Percentiles rank a stretch among this genome's conserved stretches.
phyloP scores from a whole-genome alignment of 2,113 vertebrate species.

The Gobio gobio region DNA sequence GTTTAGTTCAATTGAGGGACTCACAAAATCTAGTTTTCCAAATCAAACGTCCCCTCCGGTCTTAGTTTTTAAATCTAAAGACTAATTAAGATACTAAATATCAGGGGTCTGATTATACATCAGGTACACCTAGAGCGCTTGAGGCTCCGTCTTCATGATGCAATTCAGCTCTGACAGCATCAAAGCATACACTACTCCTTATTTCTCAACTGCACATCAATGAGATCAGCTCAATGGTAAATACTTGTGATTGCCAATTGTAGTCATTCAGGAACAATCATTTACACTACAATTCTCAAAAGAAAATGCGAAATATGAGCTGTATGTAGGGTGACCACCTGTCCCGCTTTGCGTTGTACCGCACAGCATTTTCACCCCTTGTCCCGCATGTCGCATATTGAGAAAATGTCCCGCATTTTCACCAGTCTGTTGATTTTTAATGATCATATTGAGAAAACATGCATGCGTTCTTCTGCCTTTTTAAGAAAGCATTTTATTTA shows the following conservation, averaged over 20 bases:
- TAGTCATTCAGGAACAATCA: background rate
- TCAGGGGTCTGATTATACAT: constrained; percentile 53
- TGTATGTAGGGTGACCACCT: too few relatives aligned
- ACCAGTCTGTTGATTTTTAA: too few relatives aligned
- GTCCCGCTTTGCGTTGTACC: too few relatives aligned
- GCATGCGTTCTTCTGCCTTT: too few relatives aligned
- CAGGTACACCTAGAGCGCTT: constrained; percentile 30
- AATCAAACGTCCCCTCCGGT: constrained; percentile 44
- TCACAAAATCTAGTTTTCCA: constrained; percentile 13
- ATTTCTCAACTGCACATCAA: background rate
- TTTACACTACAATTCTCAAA: constrained; percentile 12
- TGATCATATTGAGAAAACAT: too few relatives aligned
- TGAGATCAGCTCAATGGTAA: background rate
- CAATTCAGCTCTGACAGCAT: constrained; percentile 21
- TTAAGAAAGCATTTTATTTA: too few relatives aligned
- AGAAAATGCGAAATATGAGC: background rate
- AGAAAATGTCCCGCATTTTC: too few relatives aligned
- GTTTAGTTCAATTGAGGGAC: constrained; percentile 41
- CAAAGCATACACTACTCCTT: background rate
- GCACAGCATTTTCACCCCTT: too few relatives aligned
- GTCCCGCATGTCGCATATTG: too few relatives aligned
- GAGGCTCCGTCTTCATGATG: background rate
- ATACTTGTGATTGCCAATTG: background rate
- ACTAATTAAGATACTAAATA: constrained; percentile 52
- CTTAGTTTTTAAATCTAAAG: constrained; percentile 39